Percentiles rank a stretch among this genome's conserved stretches.
Evolutionary conservation across 1,140 invertebrate genomes (phyloP).

Genomic region (Tribolium madens): DNA sequence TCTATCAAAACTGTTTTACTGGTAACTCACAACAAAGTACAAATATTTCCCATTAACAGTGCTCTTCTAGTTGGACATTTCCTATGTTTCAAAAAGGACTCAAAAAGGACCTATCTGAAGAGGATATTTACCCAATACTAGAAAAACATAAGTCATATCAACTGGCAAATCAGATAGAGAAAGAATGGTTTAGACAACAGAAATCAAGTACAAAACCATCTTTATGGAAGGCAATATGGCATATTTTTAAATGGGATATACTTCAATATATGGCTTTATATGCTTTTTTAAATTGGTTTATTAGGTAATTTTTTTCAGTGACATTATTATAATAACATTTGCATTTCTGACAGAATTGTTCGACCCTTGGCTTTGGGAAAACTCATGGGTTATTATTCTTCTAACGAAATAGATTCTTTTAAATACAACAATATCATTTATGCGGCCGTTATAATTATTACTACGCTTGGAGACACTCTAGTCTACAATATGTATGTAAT

Average conservation of each 20-base stretch:
- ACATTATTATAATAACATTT: neutral
- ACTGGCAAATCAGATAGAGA: conserved; percentile 70
- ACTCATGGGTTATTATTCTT: conserved; percentile 62
- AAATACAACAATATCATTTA: conserved; percentile 73
- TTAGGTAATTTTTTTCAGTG: neutral
- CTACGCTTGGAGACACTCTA: conserved; percentile 77
- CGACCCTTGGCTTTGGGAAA: conserved; percentile 48
- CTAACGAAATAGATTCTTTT: conserved; percentile 39
- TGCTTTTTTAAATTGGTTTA: neutral
- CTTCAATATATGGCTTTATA: neutral
- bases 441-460: conserved; percentile 75
- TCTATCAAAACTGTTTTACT: conserved; percentile 45
- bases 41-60: neutral
- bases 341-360: conserved; percentile 37
- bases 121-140: conserved; percentile 32
- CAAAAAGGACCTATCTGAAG: conserved; percentile 35
- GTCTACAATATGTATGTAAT: conserved; percentile 84
- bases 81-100: conserved; percentile 47
- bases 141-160: conserved; percentile 4
- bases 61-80: conserved; percentile 61
- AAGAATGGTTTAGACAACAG: conserved; percentile 39
- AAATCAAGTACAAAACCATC: neutral
- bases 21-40: neutral
- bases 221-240: conserved; percentile 65
- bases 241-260: conserved; percentile 58